A percentile compares a stretch with the other conserved stretches of the same genome.
Evolutionary conservation across 2,113 vertebrate genomes (phyloP).

Genomic region (Gambusia holbrooki): DNA sequence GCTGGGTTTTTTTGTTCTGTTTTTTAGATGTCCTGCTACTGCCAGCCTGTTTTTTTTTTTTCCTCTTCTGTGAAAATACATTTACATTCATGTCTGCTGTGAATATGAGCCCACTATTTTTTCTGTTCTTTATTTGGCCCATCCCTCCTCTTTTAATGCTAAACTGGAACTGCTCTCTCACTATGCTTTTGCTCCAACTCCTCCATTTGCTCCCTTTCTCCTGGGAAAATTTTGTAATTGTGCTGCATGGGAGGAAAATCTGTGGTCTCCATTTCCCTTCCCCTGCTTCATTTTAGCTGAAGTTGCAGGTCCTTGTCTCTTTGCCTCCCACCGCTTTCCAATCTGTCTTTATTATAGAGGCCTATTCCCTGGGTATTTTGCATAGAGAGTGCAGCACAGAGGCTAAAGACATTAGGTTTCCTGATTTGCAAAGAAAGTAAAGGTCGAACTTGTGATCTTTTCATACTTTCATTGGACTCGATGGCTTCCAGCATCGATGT

Average conservation of each 20-base stretch:
- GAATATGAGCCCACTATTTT: not conserved
- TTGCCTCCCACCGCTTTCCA: conserved; percentile 72
- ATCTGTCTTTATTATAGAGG: conserved; percentile 72
- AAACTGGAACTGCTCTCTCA: conserved; percentile 37
- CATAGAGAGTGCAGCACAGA: conserved; percentile 46
- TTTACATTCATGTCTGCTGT: not conserved
- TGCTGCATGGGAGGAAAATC: conserved; percentile 60
- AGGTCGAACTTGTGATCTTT: conserved; percentile 43
- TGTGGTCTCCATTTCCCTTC: conserved; percentile 50
- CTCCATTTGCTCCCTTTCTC: conserved; percentile 40
- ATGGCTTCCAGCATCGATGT: conserved; percentile 10
- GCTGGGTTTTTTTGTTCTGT: not conserved
- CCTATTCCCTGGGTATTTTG: conserved; percentile 50
- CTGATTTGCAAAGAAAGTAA: conserved; percentile 43
- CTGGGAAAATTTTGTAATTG: conserved; percentile 60
- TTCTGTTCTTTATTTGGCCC: conserved; percentile 29
- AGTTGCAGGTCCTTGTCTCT: conserved; percentile 72
- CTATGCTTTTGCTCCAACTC: conserved; percentile 23
- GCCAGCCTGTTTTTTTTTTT: not conserved
- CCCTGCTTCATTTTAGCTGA: conserved; percentile 70
- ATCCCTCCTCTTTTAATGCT: conserved; percentile 35
- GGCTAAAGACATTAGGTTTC: conserved; percentile 58
- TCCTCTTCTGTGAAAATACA: not conserved
- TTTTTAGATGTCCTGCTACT: not conserved
- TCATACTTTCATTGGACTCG: conserved; percentile 38